Evolutionary conservation across 2,888 invertebrate genomes (phyloP).

Genomic region (Camponotus fellah): DNA sequence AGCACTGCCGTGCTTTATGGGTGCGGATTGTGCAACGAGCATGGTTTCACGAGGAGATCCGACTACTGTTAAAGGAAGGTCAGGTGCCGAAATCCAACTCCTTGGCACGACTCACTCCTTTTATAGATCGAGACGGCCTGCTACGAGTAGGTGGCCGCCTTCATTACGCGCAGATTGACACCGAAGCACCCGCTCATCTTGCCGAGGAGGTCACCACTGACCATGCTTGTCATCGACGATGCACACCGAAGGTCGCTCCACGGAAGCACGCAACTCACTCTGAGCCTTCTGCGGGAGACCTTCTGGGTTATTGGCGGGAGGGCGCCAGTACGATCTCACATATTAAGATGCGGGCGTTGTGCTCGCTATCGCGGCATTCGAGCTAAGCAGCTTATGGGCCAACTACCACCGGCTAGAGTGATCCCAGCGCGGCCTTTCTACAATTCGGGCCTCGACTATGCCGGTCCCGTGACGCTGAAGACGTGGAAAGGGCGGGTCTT

Average conservation of each 20-base stretch:
- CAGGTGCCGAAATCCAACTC: background rate
- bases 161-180: no score
- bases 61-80: background rate
- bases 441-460: background rate
- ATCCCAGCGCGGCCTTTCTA: background rate
- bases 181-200: no score
- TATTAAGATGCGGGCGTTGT: no score
- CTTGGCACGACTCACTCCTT: background rate
- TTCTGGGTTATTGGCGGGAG: background rate
- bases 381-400: background rate
- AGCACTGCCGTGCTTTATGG: no score
- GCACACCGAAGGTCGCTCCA: background rate
- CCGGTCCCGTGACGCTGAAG: background rate
- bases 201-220: no score
- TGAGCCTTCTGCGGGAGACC: background rate
- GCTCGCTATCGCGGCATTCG: fast-evolving
- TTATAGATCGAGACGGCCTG: background rate
- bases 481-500: conserved; percentile 5
- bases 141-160: background rate
- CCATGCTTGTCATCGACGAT: no score
- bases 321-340: background rate
- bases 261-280: background rate
- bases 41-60: no score
- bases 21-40: no score
- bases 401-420: background rate